Evolutionary conservation across 2,888 invertebrate species (phyloP).

Genomic region (Leptopilina myrica): DNA sequence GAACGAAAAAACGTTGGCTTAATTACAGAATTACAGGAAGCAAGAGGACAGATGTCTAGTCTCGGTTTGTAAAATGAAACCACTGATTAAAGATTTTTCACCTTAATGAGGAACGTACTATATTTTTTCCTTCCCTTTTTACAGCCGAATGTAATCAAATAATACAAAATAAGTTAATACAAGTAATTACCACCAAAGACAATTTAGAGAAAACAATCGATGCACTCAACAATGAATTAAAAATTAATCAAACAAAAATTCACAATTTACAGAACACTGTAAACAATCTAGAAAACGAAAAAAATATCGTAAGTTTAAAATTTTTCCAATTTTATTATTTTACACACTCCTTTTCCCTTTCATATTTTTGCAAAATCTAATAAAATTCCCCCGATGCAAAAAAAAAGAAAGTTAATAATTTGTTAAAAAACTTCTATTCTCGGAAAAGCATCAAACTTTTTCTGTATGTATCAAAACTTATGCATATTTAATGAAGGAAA

Average conservation of each 20-base stretch:
- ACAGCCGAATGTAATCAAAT: slow-evolving; percentile 57
- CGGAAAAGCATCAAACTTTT: too few relatives aligned
- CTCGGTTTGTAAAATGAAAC: slow-evolving; percentile 6
- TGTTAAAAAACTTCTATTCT: too few relatives aligned
- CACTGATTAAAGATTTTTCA: background rate
- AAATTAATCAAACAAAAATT: background rate
- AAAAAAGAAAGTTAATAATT: too few relatives aligned
- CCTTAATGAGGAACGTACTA: background rate
- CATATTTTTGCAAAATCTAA: too few relatives aligned
- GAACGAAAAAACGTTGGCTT: background rate
- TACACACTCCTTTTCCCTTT: too few relatives aligned
- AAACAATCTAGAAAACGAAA: background rate
- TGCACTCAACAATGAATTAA: background rate
- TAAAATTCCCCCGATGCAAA: too few relatives aligned
- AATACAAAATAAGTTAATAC: slow-evolving; percentile 56
- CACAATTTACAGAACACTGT: background rate
- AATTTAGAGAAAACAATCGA: slow-evolving; percentile 51
- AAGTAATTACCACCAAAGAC: slow-evolving; percentile 59
- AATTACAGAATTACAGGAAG: slow-evolving; percentile 12
- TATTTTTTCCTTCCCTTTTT: slow-evolving; percentile 14
- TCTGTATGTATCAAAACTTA: background rate
- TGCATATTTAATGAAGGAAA: background rate
- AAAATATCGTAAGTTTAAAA: background rate
- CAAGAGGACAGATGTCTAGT: background rate
- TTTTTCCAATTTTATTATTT: background rate